Evolutionary conservation across 2,113 vertebrate genomes (phyloP).

Genomic region (Mola mola): DNA sequence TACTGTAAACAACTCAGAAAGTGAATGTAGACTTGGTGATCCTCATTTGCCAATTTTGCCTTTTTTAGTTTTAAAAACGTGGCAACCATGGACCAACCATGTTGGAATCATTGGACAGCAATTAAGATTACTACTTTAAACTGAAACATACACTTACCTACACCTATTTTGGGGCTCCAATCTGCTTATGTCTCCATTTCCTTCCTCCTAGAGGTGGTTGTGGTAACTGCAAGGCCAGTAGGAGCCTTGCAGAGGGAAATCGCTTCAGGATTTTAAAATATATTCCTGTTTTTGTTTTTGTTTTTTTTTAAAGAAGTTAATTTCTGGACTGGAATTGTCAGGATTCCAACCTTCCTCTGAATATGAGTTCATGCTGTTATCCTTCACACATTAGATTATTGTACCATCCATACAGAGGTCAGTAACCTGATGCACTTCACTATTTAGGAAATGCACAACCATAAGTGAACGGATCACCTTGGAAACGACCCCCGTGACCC

Average conservation of each 20-base stretch:
- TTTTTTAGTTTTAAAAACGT: constrained; percentile 30
- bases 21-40: not conserved
- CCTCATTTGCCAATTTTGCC: constrained; percentile 8
- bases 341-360: too few species aligned
- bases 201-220: constrained; percentile 10
- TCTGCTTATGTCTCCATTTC: not conserved
- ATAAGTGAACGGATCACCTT: constrained; percentile 38
- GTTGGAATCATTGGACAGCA: constrained; percentile 1
- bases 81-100: constrained; percentile 14
- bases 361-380: too few species aligned
- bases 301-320: not conserved
- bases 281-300: not conserved
- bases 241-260: not conserved
- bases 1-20: too few species aligned
- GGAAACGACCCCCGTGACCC: constrained; percentile 47
- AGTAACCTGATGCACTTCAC: constrained; percentile 37
- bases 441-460: constrained; percentile 26
- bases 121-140: not conserved
- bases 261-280: not conserved
- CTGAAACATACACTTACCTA: too few species aligned
- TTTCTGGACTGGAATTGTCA: too few species aligned
- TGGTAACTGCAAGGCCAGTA: constrained; percentile 8
- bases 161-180: constrained; percentile 17
- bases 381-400: constrained; percentile 20
- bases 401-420: constrained; percentile 2